Conservation (phyloP, 2,797 vertebrate genomes). For the Coracias cyanogaster region DNA sequence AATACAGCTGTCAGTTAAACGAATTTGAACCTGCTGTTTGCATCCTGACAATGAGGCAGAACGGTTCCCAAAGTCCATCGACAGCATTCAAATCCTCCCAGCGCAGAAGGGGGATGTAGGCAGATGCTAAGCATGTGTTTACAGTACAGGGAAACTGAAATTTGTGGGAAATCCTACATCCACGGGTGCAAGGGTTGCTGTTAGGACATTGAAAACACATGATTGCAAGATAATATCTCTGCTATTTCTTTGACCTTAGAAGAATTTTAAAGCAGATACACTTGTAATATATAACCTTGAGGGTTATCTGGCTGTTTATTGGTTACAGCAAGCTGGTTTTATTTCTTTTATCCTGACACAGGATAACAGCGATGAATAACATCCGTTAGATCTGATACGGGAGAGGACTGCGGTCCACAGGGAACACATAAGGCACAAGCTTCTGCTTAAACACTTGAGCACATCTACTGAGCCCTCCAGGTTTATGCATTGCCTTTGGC, state of each 20-base stretch:
- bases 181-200: too few species aligned
- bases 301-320: neutral
- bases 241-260: neutral
- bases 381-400: neutral
- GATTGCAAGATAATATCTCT: neutral
- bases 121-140: neutral
- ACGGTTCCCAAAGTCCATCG: neutral
- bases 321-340: neutral
- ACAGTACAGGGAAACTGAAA: neutral
- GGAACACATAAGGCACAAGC: accelerated
- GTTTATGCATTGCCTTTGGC: neutral
- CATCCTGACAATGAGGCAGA: neutral
- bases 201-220: neutral
- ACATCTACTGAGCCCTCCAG: neutral
- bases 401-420: neutral
- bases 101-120: neutral
- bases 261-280: neutral
- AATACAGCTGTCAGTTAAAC: neutral
- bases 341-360: neutral
- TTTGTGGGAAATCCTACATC: neutral
- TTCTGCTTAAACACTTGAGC: neutral
- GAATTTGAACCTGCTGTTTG: neutral
- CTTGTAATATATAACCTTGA: neutral
- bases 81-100: neutral
- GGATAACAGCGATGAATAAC: neutral